Conservation (phyloP, 2,113 vertebrate species). For the Motacilla alba region DNA sequence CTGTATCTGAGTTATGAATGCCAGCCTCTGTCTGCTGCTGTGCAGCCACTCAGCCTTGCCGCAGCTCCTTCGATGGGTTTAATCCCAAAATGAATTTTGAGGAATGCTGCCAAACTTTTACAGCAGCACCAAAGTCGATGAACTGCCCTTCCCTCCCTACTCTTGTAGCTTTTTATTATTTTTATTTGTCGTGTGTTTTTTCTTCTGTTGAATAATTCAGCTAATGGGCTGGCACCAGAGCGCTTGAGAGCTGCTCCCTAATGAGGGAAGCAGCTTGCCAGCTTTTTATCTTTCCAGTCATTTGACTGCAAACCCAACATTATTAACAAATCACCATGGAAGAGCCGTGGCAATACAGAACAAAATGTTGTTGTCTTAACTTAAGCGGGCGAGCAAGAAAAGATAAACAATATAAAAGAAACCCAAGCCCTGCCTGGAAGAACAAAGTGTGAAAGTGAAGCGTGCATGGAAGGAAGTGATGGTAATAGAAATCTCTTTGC, state of each 20-base stretch:
- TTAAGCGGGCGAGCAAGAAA: not conserved
- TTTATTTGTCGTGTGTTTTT: not conserved
- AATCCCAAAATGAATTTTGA: not conserved
- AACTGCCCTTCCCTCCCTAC: not conserved
- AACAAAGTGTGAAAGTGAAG: not conserved
- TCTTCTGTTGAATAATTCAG: conserved; percentile 53
- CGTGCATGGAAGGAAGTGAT: not conserved
- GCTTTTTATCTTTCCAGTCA: not conserved
- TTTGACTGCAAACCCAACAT: conserved; percentile 25
- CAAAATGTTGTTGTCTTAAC: conserved; percentile 18
- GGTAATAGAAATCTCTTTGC: not conserved
- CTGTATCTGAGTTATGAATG: not conserved
- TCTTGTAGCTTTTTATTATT: not conserved
- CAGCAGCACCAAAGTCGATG: not conserved
- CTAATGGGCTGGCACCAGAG: conserved; percentile 1
- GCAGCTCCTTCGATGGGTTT: not conserved
- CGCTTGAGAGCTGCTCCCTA: not conserved
- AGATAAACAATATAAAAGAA: conserved; percentile 7
- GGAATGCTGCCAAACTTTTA: conserved; percentile 11
- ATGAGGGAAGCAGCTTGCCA: conserved; percentile 53
- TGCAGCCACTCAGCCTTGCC: not conserved
- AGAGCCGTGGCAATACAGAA: not conserved
- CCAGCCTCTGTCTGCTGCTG: not conserved
- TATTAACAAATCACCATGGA: conserved; percentile 34
- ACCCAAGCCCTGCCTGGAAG: not conserved